A percentile compares a stretch with the other conserved stretches of the same genome.
Evolutionary conservation across 2,797 vertebrate genomes (phyloP).

Genomic region (Limosa lapponica): DNA sequence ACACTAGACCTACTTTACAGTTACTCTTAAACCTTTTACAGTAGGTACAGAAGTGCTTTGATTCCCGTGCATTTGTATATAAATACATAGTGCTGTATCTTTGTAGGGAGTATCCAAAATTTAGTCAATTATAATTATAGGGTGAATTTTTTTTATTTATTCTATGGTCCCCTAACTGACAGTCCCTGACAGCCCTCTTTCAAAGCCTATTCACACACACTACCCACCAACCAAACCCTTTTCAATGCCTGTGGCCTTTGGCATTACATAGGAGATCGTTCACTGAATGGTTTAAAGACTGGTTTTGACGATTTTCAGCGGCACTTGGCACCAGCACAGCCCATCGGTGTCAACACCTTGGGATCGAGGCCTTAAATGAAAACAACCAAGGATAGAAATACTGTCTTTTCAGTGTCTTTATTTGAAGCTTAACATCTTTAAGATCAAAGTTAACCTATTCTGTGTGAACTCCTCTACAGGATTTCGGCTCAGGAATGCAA

Average conservation of each 20-base stretch:
- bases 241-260: not conserved
- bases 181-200: not conserved
- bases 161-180: not conserved
- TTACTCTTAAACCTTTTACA: not conserved
- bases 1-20: not conserved
- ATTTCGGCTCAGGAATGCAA: not conserved
- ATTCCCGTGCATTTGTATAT: not conserved
- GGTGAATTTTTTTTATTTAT: not conserved
- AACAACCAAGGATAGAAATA: not conserved
- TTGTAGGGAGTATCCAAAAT: not conserved
- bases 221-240: not conserved
- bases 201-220: not conserved
- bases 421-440: not conserved
- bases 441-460: constrained; percentile 40
- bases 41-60: not conserved
- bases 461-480: not conserved
- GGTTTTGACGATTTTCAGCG: not conserved
- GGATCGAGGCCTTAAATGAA: not conserved
- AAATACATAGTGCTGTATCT: not conserved
- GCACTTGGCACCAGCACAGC: not conserved
- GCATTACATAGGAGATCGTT: not conserved
- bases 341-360: not conserved
- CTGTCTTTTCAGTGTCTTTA: not conserved
- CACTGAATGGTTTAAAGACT: not conserved
- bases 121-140: not conserved